Conservation (phyloP, 2,888 invertebrate species). For the Tiliacea citrago region DNA sequence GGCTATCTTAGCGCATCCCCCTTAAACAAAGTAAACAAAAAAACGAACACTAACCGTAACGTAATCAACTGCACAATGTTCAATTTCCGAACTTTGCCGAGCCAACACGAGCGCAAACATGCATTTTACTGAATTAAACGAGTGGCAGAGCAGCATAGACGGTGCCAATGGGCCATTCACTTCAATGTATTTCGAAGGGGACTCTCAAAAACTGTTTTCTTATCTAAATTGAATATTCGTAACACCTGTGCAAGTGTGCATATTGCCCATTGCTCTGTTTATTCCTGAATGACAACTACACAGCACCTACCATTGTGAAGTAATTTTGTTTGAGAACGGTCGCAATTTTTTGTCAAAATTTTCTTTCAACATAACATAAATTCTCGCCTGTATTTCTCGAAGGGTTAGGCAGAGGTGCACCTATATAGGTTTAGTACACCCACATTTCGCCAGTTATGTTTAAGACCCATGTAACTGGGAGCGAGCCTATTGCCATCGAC, state of each 20-base stretch:
- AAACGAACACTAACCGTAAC: slow-evolving; percentile 15
- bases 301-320: slow-evolving; percentile 9
- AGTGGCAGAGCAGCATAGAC: not conserved
- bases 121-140: slow-evolving; percentile 48
- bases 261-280: slow-evolving; percentile 53
- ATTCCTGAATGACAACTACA: slow-evolving; percentile 42
- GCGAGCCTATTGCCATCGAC: too few relatives aligned
- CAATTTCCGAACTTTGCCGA: slow-evolving; percentile 32
- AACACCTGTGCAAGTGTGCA: slow-evolving; percentile 64
- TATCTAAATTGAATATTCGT: slow-evolving; percentile 68
- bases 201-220: slow-evolving; percentile 44
- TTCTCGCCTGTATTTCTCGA: not conserved
- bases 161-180: slow-evolving; percentile 44
- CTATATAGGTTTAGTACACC: too few relatives aligned
- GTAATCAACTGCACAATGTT: slow-evolving; percentile 18
- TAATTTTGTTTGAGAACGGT: not conserved
- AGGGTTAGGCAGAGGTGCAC: not conserved
- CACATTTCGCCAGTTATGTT: too few relatives aligned
- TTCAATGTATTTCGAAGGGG: slow-evolving; percentile 40
- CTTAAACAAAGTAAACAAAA: slow-evolving; percentile 11
- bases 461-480: too few relatives aligned
- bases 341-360: not conserved
- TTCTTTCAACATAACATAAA: not conserved
- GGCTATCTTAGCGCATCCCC: too few relatives aligned
- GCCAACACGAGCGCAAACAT: slow-evolving; percentile 29